phyloP scores from a whole-genome alignment of 2,797 vertebrate genomes.

The Galaxias olidus region DNA sequence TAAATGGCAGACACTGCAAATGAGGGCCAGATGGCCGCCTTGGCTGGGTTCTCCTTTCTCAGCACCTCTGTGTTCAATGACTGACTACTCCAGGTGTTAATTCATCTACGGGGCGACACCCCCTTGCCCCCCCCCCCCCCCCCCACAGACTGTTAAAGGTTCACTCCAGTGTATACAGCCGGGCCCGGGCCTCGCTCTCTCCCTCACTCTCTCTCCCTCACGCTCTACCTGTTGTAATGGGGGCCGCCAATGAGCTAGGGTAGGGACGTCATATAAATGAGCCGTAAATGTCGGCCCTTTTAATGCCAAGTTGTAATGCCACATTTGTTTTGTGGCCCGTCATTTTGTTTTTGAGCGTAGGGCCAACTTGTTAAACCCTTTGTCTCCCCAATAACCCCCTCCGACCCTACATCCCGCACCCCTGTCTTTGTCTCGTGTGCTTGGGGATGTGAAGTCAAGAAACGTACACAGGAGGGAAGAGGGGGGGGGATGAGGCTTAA shows the following conservation, averaged over 20 bases:
- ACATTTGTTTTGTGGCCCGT: slow-evolving; percentile 65
- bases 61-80: slow-evolving; percentile 68
- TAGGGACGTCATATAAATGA: slow-evolving; percentile 62
- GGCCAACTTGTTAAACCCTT: slow-evolving; percentile 51
- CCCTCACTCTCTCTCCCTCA: slow-evolving; percentile 24
- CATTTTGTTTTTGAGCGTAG: slow-evolving; percentile 61
- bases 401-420: not conserved
- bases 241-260: slow-evolving; percentile 53
- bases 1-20: slow-evolving; percentile 63
- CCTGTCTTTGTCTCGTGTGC: slow-evolving; percentile 12
- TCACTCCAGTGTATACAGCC: slow-evolving; percentile 43
- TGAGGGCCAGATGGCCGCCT: slow-evolving; percentile 66
- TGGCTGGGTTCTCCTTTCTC: slow-evolving; percentile 67
- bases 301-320: slow-evolving; percentile 62
- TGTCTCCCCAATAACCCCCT: too few species aligned
- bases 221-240: slow-evolving; percentile 47
- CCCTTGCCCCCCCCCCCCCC: slow-evolving; percentile 13
- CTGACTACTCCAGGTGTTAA: slow-evolving; percentile 75
- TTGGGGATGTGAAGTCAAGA: too few species aligned
- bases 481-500: too few species aligned
- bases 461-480: too few species aligned
- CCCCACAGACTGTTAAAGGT: slow-evolving; percentile 55
- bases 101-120: slow-evolving; percentile 65
- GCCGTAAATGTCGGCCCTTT: slow-evolving; percentile 72
- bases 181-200: too few species aligned